Evolutionary conservation across 2,113 vertebrate species (phyloP).

Genomic region (Thamnaconus septentrionalis): DNA sequence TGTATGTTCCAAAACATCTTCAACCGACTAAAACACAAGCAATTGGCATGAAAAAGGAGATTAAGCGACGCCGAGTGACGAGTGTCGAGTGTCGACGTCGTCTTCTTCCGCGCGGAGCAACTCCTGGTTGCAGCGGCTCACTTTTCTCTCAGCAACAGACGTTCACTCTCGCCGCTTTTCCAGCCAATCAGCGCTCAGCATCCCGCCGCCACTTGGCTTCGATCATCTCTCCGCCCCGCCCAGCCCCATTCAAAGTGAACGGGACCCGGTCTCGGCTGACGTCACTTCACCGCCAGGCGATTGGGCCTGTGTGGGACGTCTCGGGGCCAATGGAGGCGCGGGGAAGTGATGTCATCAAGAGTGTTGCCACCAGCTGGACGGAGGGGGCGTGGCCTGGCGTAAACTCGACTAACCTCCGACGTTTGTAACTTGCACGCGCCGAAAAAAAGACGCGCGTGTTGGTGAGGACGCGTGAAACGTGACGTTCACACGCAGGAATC

Average conservation of each 20-base stretch:
- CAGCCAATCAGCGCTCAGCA: constrained; percentile 68
- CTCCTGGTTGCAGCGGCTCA: constrained; percentile 22
- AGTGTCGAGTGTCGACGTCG: background rate
- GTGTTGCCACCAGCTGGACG: constrained; percentile 86
- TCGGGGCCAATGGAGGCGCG: constrained; percentile 68
- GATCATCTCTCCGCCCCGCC: constrained; percentile 61
- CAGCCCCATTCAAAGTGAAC: constrained; percentile 57
- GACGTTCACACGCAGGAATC: constrained; percentile 4
- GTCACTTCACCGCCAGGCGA: constrained; percentile 68
- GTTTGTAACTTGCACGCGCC: constrained; percentile 62
- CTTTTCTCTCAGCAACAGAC: constrained; percentile 86
- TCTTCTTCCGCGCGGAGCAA: constrained; percentile 13
- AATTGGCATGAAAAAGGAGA: too few relatives aligned
- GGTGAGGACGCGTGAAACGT: constrained; percentile 4
- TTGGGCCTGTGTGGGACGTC: constrained; percentile 62
- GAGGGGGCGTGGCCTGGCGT: constrained; percentile 76
- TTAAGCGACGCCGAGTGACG: too few relatives aligned
- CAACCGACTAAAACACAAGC: background rate
- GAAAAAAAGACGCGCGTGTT: constrained; percentile 13
- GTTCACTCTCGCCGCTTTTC: constrained; percentile 57
- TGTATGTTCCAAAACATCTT: too few relatives aligned
- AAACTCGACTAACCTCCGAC: constrained; percentile 74
- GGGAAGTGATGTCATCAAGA: constrained; percentile 78
- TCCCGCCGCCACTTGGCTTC: constrained; percentile 56
- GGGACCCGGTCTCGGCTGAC: constrained; percentile 62